These are phyloP conservation scores for Neoaliturus tenellus DNA, from an alignment of 2,888 invertebrate species.

Conservation along the genomic window DNA sequence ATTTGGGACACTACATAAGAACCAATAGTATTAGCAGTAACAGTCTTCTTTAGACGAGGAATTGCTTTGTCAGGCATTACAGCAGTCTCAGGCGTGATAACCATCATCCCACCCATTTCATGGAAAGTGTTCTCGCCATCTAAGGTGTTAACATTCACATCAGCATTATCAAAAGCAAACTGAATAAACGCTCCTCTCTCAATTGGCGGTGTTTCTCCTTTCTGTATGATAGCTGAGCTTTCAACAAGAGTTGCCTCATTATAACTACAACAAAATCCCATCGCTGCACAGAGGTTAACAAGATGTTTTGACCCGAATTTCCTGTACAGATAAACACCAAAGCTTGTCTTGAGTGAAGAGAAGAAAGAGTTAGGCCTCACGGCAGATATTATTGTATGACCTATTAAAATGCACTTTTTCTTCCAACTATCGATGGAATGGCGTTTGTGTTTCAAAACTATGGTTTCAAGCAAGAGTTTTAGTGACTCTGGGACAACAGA, in stretches of 20 bases:
- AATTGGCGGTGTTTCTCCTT: conserved; percentile 21
- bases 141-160: conserved; percentile 63
- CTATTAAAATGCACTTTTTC: conserved; percentile 32
- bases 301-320: conserved; percentile 58
- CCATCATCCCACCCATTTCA: conserved; percentile 64
- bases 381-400: conserved; percentile 56
- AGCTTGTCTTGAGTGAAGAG: conserved; percentile 40
- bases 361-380: conserved; percentile 55
- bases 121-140: conserved; percentile 65
- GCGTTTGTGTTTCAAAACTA: conserved; percentile 41
- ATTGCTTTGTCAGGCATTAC: conserved; percentile 28
- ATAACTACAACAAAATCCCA: conserved; percentile 49
- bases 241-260: conserved; percentile 48
- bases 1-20: background rate
- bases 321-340: conserved; percentile 55
- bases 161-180: conserved; percentile 64
- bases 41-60: background rate
- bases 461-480: conserved; percentile 21
- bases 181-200: conserved; percentile 55
- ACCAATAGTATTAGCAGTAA: background rate
- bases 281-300: conserved; percentile 42
- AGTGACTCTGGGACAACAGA: conserved; percentile 48
- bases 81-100: conserved; percentile 59
- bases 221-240: background rate
- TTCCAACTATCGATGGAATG: conserved; percentile 29